These are phyloP conservation scores for Onychostoma macrolepis DNA, from an alignment of 2,113 vertebrate genomes.

Conservation along the genomic window DNA sequence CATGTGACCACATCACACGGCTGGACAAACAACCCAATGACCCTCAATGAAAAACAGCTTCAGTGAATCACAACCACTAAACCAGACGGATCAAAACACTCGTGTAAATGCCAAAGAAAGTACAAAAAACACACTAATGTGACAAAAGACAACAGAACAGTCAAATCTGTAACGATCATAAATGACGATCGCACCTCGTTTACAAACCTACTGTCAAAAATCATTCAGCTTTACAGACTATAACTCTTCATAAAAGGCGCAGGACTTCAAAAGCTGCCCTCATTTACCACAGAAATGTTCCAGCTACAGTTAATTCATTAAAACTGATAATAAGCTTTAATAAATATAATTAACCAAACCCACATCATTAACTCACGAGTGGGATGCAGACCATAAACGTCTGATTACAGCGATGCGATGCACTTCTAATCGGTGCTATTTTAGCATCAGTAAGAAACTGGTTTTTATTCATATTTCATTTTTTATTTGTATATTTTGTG, in stretches of 20 bases:
- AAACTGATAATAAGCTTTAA: no score
- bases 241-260: neutral
- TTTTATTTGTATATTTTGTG: no score
- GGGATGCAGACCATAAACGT: no score
- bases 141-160: neutral
- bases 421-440: no score
- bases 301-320: neutral
- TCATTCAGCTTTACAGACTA: neutral
- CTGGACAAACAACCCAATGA: neutral
- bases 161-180: no score
- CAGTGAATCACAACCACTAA: neutral
- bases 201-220: neutral
- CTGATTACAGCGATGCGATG: no score
- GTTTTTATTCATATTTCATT: no score
- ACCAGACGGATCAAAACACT: neutral
- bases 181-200: neutral
- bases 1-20: neutral
- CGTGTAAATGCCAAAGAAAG: no score
- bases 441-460: no score
- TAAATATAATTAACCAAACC: no score
- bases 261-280: neutral
- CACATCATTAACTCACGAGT: no score
- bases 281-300: neutral
- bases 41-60: neutral
- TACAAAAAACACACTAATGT: neutral